Percentiles rank a stretch among this genome's conserved stretches.
These are phyloP conservation scores for Pardosa pseudoannulata DNA, from an alignment of 2,888 invertebrate genomes.

Conservation along the genomic window DNA sequence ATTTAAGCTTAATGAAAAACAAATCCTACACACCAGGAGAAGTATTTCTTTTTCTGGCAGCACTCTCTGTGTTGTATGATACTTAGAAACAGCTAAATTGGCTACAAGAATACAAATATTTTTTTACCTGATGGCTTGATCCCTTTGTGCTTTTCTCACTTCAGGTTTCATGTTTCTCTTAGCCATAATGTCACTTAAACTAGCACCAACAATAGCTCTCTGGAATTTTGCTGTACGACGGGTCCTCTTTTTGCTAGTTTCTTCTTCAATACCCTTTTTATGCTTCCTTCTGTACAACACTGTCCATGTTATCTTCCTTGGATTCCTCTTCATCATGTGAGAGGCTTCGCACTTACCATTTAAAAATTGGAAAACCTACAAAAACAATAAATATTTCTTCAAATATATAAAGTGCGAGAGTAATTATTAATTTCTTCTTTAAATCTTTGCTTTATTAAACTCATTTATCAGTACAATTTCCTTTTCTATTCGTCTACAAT, in stretches of 20 bases:
- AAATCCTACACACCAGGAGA: too few relatives aligned
- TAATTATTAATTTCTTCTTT: too few relatives aligned
- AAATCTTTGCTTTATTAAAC: too few relatives aligned
- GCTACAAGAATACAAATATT: too few relatives aligned
- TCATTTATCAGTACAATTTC: too few relatives aligned
- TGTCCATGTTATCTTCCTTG: conserved; percentile 99
- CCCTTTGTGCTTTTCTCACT: conserved; percentile 97
- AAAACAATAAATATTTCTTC: too few relatives aligned
- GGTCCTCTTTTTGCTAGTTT: conserved; percentile 95
- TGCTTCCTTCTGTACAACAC: conserved; percentile 99
- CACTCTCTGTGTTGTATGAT: too few relatives aligned
- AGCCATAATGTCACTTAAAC: conserved; percentile 97
- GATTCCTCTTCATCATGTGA: conserved; percentile 98
- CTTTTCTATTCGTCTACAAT: too few relatives aligned
- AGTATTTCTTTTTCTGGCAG: too few relatives aligned
- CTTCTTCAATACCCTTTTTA: conserved; percentile 99
- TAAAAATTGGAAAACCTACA: conserved; percentile 95
- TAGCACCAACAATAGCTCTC: conserved; percentile 98
- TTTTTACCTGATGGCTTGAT: conserved; percentile 96
- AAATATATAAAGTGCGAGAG: too few relatives aligned
- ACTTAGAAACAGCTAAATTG: too few relatives aligned
- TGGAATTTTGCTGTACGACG: conserved; percentile 97
- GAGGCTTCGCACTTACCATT: conserved; percentile 98
- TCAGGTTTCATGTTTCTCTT: conserved; percentile 99
- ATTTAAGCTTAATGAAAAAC: too few relatives aligned